Percentiles rank a stretch among this genome's conserved stretches.
phyloP scores from a whole-genome alignment of 1,140 invertebrate genomes.

The Listronotus bonariensis region DNA sequence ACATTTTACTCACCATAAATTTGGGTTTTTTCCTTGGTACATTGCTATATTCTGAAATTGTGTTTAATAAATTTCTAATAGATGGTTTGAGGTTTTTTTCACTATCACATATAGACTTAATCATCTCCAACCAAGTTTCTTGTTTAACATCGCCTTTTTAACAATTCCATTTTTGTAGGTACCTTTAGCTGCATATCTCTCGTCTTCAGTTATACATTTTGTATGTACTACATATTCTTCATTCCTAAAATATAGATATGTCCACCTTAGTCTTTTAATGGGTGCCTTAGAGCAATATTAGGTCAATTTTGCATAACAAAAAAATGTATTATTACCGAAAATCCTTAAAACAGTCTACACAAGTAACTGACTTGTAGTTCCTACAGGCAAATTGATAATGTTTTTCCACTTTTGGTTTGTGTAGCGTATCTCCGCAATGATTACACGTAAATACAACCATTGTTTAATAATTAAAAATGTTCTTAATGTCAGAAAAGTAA shows the following conservation, averaged over 20 bases:
- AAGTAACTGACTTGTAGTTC: slow-evolving; percentile 67
- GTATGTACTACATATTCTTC: slow-evolving; percentile 82
- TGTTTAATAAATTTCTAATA: slow-evolving; percentile 69
- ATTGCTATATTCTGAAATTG: slow-evolving; percentile 77
- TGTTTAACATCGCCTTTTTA: slow-evolving; percentile 93
- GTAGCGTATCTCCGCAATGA: slow-evolving; percentile 84
- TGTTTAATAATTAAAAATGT: slow-evolving; percentile 24
- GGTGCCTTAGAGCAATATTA: too few species aligned
- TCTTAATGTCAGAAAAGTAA: too few species aligned
- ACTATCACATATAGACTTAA: slow-evolving; percentile 73
- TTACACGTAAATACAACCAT: slow-evolving; percentile 95
- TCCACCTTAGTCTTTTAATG: too few species aligned
- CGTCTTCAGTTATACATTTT: slow-evolving; percentile 90
- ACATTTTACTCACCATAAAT: slow-evolving; percentile 64
- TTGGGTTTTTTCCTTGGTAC: slow-evolving; percentile 91
- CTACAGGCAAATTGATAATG: slow-evolving; percentile 72
- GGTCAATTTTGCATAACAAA: slow-evolving; percentile 24
- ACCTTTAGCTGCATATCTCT: slow-evolving; percentile 87
- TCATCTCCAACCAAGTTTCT: slow-evolving; percentile 82
- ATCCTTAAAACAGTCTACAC: slow-evolving; percentile 91
- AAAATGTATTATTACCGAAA: slow-evolving; percentile 66
- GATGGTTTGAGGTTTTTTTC: slow-evolving; percentile 61
- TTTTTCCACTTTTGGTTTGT: slow-evolving; percentile 90
- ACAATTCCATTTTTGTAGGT: slow-evolving; percentile 71
- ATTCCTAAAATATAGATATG: slow-evolving; percentile 61